These are phyloP conservation scores for Solea solea DNA, from an alignment of 2,113 vertebrate genomes.

Conservation along the genomic window DNA sequence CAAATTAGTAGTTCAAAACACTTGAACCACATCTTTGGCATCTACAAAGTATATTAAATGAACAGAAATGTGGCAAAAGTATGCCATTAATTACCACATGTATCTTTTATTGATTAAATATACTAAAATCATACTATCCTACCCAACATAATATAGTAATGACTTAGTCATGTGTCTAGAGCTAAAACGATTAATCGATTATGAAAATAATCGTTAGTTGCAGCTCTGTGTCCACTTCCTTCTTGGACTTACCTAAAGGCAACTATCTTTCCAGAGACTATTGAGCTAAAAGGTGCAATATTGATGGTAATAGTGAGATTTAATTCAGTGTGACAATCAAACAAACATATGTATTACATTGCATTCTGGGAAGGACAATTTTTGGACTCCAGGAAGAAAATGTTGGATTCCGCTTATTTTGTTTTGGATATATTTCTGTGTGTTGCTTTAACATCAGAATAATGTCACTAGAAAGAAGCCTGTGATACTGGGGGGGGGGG, in stretches of 20 bases:
- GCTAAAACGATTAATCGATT: no score
- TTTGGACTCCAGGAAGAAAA: not conserved
- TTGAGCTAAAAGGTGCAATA: not conserved
- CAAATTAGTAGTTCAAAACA: not conserved
- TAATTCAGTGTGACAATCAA: not conserved
- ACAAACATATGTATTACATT: not conserved
- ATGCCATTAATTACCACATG: not conserved
- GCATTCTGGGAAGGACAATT: not conserved
- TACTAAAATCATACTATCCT: no score
- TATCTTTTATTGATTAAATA: not conserved
- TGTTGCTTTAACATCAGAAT: conserved; percentile 23
- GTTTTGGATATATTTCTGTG: not conserved
- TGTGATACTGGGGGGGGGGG: conserved; percentile 25
- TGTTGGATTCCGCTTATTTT: not conserved
- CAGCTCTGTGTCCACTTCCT: not conserved
- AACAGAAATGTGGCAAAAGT: not conserved
- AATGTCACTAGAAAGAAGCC: conserved; percentile 29
- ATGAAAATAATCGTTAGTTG: no score
- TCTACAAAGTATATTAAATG: not conserved
- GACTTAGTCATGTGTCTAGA: no score
- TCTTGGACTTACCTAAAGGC: not conserved
- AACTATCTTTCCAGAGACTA: not conserved
- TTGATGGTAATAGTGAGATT: not conserved
- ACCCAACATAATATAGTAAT: no score
- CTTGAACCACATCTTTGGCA: not conserved